These are phyloP conservation scores for Scaptomyza tumidula DNA, from an alignment of 2,888 invertebrate species.

Conservation along the genomic window DNA sequence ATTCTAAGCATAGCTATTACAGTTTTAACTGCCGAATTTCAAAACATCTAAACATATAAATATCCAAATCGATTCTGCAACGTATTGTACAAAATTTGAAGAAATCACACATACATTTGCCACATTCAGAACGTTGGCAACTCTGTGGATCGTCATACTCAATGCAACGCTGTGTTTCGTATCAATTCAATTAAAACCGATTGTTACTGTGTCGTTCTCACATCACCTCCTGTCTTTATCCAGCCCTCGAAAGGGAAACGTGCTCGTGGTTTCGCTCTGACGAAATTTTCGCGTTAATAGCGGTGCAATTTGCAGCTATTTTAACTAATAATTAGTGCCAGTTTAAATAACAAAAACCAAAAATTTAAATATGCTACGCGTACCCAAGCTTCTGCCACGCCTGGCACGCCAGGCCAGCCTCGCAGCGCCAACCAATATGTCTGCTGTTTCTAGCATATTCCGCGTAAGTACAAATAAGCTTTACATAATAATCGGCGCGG, in stretches of 20 bases:
- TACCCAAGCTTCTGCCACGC: conserved; percentile 80
- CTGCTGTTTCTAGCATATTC: conserved; percentile 81
- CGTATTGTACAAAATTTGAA: conserved; percentile 17
- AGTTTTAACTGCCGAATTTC: conserved; percentile 34
- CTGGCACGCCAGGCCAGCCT: conserved; percentile 69
- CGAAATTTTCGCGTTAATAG: conserved; percentile 66
- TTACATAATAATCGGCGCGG: conserved; percentile 69
- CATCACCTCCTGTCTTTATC: conserved; percentile 38
- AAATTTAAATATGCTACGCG: conserved; percentile 76
- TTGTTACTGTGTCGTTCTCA: conserved; percentile 14
- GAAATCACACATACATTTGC: conserved; percentile 32
- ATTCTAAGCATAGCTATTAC: conserved; percentile 12
- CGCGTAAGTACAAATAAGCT: conserved; percentile 76
- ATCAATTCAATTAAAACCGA: conserved; percentile 23
- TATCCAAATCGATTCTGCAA: conserved; percentile 20
- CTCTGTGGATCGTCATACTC: conserved; percentile 16
- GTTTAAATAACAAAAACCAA: conserved; percentile 41
- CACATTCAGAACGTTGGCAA: conserved; percentile 30
- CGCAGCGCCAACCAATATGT: conserved; percentile 61
- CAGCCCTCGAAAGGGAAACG: conserved; percentile 69
- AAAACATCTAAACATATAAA: conserved; percentile 31
- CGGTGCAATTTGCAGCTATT: conserved; percentile 55
- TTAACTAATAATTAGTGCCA: conserved; percentile 40
- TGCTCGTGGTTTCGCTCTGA: conserved; percentile 68
- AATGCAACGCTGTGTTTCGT: conserved; percentile 46